Percentiles rank a stretch among this genome's conserved stretches.
These are phyloP conservation scores for Menura novaehollandiae DNA, from an alignment of 2,113 vertebrate genomes.

Conservation along the genomic window DNA sequence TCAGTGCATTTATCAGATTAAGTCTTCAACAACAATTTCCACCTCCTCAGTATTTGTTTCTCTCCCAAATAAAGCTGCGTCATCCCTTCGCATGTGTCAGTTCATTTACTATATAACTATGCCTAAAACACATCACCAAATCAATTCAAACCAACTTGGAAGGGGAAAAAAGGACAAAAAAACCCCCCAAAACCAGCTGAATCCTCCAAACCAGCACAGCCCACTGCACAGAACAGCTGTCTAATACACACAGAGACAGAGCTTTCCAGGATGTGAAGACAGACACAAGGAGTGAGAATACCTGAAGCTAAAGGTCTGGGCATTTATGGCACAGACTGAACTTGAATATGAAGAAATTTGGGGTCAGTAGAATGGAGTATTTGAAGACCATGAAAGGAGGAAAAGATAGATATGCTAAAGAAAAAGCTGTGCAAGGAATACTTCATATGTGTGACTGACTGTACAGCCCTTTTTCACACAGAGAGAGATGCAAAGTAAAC, in stretches of 20 bases:
- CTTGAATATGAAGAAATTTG: neutral
- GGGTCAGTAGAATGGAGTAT: neutral
- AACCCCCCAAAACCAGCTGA: accelerated
- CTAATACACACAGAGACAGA: neutral
- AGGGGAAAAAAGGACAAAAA: neutral
- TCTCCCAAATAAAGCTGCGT: neutral
- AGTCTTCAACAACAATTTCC: neutral
- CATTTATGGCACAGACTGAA: neutral
- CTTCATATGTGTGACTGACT: neutral
- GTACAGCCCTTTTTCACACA: neutral
- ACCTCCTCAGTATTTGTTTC: neutral
- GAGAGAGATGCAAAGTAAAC: neutral
- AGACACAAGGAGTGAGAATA: neutral
- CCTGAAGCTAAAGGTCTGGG: neutral
- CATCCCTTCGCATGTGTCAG: neutral
- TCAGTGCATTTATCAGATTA: neutral
- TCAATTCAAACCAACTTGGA: neutral
- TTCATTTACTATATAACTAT: neutral
- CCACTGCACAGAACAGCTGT: neutral
- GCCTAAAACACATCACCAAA: neutral
- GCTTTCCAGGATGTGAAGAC: neutral
- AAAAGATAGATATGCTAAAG: neutral
- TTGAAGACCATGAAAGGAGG: neutral
- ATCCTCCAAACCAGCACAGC: neutral
- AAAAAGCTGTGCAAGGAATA: neutral